Evolutionary conservation across 92 coral and sea anemone genomes (phyloP), one percentile per base, ranked within the genome.

Genomic region (Pocillopora meandrina): DNA sequence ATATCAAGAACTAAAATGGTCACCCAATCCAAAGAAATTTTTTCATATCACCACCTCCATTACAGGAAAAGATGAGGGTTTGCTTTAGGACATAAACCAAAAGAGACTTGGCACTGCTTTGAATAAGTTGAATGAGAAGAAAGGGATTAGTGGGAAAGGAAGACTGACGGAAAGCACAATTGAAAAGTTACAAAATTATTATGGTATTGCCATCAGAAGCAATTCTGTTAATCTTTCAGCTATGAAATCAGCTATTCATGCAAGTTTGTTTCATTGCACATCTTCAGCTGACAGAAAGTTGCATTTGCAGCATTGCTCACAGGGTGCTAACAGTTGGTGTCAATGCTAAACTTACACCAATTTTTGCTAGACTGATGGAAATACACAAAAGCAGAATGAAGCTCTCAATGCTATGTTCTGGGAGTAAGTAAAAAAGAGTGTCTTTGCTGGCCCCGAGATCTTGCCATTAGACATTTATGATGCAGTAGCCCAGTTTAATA

Each of bases 401-500:
- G 61, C 86, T 56, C 75, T 79, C 15, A 79, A 89, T 72, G 86
- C 79, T 77, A 77, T 85, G 85, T 58, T 90, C 62, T 90, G 92
- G 92, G 87, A 90, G 86, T 68, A 73, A 42, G 79, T 85, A 2
- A 82, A 77, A 36, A 85, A 85, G 57, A 82, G 80, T 49, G 87
- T 80, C 15, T 77, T 71, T 80, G 84, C 85, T 34, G 82, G 86
- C 62, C 65, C 85, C 42, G 78, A 86, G 19, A 65, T 72, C 47
- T 70, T 90, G 56, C 90, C 81, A 80, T 59, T 90, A 62, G 87
- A 90, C 47, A 52, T 90, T 61, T 87, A 91, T 88, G 87, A 91
- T 91, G 91, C 87, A 16, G 85, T 88, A 10, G 71, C 87, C 36
- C 89, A 91, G 74, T 91, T 88, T 77, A 91, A 88, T 72, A 85